Conservation (phyloP, 35 echinoderm and acorn worm species). For the Anneissia japonica region DNA sequence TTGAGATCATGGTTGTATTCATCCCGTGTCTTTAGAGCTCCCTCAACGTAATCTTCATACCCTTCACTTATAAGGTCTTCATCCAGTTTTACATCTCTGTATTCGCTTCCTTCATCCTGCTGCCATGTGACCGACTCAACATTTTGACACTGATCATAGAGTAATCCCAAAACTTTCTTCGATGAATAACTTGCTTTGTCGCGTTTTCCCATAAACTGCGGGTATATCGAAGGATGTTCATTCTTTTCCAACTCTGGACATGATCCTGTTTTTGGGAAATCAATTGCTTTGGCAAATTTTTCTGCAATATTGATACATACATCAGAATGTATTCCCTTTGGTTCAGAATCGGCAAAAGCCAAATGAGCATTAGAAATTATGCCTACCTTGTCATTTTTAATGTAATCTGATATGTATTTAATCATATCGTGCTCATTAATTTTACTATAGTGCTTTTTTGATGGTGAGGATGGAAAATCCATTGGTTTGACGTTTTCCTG, state of each 20-base stretch:
- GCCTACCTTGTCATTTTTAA: conserved; percentile 8
- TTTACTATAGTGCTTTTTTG: neutral
- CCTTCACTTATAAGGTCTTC: neutral
- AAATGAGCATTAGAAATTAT: conserved; percentile 21
- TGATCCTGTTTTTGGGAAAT: conserved; percentile 24
- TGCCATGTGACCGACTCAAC: neutral
- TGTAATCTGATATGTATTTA: conserved; percentile 11
- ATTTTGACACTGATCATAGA: conserved; percentile 9
- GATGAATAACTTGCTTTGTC: conserved; percentile 2
- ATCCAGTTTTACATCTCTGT: neutral
- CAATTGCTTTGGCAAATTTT: neutral
- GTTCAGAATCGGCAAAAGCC: neutral
- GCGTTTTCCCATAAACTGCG: conserved; percentile 22
- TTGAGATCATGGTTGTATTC: conserved; percentile 9
- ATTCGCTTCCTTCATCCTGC: neutral
- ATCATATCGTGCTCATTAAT: conserved; percentile 8
- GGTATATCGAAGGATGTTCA: neutral
- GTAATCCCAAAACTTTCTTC: neutral
- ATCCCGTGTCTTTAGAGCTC: neutral
- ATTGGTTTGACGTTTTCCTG: neutral
- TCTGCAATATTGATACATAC: neutral
- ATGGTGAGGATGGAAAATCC: neutral
- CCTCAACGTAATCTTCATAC: neutral
- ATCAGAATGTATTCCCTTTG: neutral
- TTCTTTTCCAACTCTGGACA: neutral